These are phyloP conservation scores for Progne subis DNA, from an alignment of 2,113 vertebrate genomes.

Conservation along the genomic window DNA sequence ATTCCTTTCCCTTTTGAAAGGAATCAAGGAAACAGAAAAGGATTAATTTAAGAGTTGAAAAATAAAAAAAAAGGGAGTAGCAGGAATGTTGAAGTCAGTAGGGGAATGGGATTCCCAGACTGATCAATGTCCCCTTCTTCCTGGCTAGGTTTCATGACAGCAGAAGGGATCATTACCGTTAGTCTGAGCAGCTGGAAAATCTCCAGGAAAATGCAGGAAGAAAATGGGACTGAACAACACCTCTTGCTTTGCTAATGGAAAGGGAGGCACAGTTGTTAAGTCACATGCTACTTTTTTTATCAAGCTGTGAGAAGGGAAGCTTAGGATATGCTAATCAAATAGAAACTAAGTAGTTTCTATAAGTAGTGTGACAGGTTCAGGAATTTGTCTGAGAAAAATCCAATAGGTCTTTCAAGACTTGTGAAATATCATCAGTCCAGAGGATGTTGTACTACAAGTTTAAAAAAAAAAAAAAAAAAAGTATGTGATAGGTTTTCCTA, in stretches of 20 bases:
- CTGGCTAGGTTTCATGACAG: neutral
- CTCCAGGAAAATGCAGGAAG: neutral
- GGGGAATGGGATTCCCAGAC: neutral
- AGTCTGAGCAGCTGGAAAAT: neutral
- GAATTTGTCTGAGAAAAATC: neutral
- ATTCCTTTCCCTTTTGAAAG: neutral
- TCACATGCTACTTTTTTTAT: neutral
- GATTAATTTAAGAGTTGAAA: neutral
- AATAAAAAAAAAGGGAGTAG: neutral
- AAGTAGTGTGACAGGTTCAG: neutral
- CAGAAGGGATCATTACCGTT: neutral
- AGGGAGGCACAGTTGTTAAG: neutral
- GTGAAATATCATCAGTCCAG: neutral
- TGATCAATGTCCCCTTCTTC: neutral
- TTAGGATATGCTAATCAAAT: neutral
- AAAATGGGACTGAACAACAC: neutral
- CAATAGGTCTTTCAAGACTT: neutral
- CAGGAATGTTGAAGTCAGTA: neutral
- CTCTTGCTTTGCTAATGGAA: neutral
- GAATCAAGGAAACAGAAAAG: neutral
- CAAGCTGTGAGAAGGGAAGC: neutral
- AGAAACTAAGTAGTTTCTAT: neutral
- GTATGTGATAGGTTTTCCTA: neutral
- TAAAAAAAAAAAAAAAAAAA: neutral
- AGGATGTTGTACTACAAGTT: neutral